Percentiles rank a stretch among this genome's conserved stretches.
Conservation (phyloP, 2,113 vertebrate genomes). For the Gymnorhina tibicen region DNA sequence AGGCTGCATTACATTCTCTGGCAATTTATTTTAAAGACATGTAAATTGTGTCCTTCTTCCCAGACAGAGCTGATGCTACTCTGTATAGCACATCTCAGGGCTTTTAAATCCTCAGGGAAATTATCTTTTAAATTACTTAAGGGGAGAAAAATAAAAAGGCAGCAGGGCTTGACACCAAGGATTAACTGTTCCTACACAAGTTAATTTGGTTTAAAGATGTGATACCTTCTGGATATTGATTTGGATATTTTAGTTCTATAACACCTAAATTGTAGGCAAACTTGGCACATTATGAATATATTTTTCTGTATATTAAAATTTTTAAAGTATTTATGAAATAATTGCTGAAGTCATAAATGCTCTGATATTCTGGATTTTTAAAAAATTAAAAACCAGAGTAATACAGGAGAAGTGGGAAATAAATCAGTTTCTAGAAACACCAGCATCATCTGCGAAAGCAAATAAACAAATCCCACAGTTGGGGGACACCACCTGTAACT, state of each 20-base stretch:
- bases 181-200: constrained; percentile 72
- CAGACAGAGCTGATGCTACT: constrained; percentile 51
- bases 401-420: background rate
- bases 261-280: constrained; percentile 18
- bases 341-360: background rate
- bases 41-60: constrained; percentile 69
- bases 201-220: constrained; percentile 73
- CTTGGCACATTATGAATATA: constrained; percentile 30
- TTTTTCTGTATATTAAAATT: constrained; percentile 42
- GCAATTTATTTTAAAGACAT: constrained; percentile 64
- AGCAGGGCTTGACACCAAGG: constrained; percentile 64
- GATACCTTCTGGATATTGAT: constrained; percentile 67
- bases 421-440: background rate
- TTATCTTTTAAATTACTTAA: constrained; percentile 79
- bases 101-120: constrained; percentile 74
- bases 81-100: constrained; percentile 42
- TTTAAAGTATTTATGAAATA: constrained; percentile 24
- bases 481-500: background rate
- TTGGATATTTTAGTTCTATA: constrained; percentile 54
- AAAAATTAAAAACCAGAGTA: background rate
- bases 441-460: background rate
- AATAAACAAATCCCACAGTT: background rate
- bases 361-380: background rate
- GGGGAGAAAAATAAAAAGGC: constrained; percentile 37
- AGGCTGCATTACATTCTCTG: constrained; percentile 5